Evolutionary conservation across 2,797 vertebrate genomes (phyloP), one percentile per base, ranked within the genome.

Genomic region (Trachurus trachurus): DNA sequence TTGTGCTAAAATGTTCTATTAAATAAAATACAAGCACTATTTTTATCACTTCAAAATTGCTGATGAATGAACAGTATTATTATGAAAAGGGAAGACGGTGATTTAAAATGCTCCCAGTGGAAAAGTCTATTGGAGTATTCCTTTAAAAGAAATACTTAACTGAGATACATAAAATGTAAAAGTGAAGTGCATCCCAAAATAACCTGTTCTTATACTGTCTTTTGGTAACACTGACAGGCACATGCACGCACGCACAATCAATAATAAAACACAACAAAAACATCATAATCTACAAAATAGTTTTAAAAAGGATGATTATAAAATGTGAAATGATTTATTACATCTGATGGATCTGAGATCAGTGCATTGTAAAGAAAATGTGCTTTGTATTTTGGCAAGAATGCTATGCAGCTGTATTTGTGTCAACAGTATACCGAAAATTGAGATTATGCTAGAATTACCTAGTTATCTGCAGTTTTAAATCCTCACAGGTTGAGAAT

Each of bases 261-360:
- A 9, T 42, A 5, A 21, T n/a, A 52, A 39, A 39, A 63, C 29
- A 61, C 39, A 10, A 56, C 5, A 31, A 52, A 12, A 60, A 54
- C 39, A 45, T 37, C 52, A 73, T 0, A 21, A 52, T 52, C 6
- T 45, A 45, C 44, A 45, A 16, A 45, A 45, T 17, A 45, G 22
- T 56, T 71, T 22, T 64, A 44, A 5, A 53, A 65, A 78, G 7
- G 19, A 65, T 44, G 13, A 56, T 56, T 47, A 59, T 50, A 53
- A 42, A 44, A 78, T 19, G 8, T 81, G 49, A 47, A 72, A 62
- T 66, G 70, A 79, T 81, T 78, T 66, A 71, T 87, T 77, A 84
- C 62, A 85, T 39, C 34, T 69, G 39, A 53, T 42, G 40, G 62
- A 15, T 56, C 40, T 81, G 79, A 84, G 57, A 75, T 77, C 83